These are phyloP conservation scores for Cephus spinipes DNA, from an alignment of 2,888 invertebrate species.

Conservation along the genomic window DNA sequence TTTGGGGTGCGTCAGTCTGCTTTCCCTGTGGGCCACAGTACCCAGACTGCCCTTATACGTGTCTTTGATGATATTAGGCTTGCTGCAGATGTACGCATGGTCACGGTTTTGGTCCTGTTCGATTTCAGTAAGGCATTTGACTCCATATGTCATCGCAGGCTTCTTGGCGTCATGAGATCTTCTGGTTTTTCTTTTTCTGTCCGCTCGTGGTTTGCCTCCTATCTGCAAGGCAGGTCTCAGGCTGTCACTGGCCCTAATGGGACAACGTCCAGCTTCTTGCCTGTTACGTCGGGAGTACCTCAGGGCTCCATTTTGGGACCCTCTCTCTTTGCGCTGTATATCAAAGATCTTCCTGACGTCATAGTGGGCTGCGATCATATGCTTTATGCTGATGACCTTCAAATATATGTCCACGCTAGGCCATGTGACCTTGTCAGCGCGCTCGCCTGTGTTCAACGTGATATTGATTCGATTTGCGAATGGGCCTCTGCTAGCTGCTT, in stretches of 20 bases:
- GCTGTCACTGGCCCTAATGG: too few relatives aligned
- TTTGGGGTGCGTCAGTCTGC: conserved; percentile 5
- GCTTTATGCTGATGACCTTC: neutral
- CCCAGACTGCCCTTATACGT: neutral
- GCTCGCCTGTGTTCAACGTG: neutral
- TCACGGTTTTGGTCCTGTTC: neutral
- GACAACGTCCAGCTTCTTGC: too few relatives aligned
- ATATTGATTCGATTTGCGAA: too few relatives aligned
- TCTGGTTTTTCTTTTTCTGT: neutral
- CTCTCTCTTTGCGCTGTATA: neutral
- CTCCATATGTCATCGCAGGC: neutral
- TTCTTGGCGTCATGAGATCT: neutral
- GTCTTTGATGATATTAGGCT: neutral
- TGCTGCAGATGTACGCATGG: neutral
- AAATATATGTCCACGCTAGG: neutral
- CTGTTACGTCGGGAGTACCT: neutral
- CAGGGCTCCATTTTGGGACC: neutral
- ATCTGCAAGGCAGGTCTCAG: conserved; percentile 5
- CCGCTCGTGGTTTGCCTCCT: neutral
- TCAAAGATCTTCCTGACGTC: neutral
- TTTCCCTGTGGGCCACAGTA: neutral
- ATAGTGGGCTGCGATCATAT: neutral
- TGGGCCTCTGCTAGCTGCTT: too few relatives aligned
- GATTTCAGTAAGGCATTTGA: conserved; percentile 11
- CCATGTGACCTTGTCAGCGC: neutral